phyloP scores from a whole-genome alignment of 2,888 invertebrate species.

The Heliconius erato region DNA sequence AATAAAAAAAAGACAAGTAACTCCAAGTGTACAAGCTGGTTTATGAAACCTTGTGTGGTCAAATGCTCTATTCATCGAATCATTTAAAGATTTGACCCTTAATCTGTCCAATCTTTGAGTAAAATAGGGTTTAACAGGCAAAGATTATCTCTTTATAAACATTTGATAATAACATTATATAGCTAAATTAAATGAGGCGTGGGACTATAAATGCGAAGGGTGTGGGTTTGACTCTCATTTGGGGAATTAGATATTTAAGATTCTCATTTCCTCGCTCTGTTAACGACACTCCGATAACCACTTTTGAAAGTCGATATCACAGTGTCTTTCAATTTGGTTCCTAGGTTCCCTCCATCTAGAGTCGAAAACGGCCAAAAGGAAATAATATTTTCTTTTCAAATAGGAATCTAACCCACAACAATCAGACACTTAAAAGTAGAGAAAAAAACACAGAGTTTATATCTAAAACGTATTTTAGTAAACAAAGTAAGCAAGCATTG shows the following conservation, averaged over 20 bases:
- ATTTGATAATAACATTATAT: not conserved
- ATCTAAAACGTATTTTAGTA: not conserved
- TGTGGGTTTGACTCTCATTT: not conserved
- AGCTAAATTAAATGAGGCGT: not conserved
- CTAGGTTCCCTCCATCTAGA: too few species aligned
- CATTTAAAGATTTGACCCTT: constrained; percentile 7
- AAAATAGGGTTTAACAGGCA: not conserved
- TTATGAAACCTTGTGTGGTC: not conserved
- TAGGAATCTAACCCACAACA: too few species aligned
- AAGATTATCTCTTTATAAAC: not conserved
- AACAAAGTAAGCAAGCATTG: not conserved
- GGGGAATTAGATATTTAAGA: not conserved
- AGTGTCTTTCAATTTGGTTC: too few species aligned
- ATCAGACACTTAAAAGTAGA: too few species aligned
- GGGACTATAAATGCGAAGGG: not conserved
- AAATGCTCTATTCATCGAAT: not conserved
- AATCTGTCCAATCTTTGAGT: not conserved
- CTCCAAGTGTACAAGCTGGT: not conserved
- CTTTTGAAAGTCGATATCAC: too few species aligned
- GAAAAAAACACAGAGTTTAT: too few species aligned
- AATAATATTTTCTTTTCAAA: too few species aligned
- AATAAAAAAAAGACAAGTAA: not conserved
- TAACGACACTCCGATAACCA: not conserved
- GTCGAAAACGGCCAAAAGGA: too few species aligned
- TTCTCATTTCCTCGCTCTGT: not conserved